Evolutionary conservation across 1,140 invertebrate species (phyloP).

Genomic region (Reticulitermes speratus): DNA sequence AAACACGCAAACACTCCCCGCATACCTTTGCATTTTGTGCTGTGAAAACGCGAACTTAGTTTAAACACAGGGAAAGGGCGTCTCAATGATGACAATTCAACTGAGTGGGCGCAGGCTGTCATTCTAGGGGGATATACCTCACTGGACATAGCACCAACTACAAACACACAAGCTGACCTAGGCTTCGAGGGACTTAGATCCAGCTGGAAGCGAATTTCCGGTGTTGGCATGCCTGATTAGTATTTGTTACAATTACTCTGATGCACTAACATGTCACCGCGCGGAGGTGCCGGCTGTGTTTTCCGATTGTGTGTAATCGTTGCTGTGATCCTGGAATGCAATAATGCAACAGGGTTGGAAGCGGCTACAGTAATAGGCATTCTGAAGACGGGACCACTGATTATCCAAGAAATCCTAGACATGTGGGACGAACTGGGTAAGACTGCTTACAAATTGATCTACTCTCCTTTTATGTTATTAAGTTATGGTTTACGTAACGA

Average conservation of each 20-base stretch:
- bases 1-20: too few relatives aligned
- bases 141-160: background rate
- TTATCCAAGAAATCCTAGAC: slow-evolving; percentile 56
- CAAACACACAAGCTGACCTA: background rate
- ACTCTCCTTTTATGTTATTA: background rate
- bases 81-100: too few relatives aligned
- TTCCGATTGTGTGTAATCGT: background rate
- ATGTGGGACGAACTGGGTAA: slow-evolving; percentile 61
- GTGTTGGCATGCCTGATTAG: background rate
- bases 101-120: too few relatives aligned
- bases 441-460: slow-evolving; percentile 48
- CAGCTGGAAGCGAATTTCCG: background rate
- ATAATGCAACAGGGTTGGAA: slow-evolving; percentile 35
- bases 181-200: background rate
- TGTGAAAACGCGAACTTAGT: too few relatives aligned
- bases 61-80: too few relatives aligned
- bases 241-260: background rate
- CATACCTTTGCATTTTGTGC: too few relatives aligned
- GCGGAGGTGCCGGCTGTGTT: background rate
- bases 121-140: too few relatives aligned
- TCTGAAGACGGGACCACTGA: slow-evolving; percentile 58
- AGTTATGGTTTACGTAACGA: too few relatives aligned
- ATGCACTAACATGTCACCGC: background rate
- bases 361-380: slow-evolving; percentile 58
- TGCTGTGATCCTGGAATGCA: slow-evolving; percentile 29